A percentile compares a stretch with the other conserved stretches of the same genome.
These are phyloP conservation scores for Tinea pellionella DNA, from an alignment of 2,888 invertebrate genomes.

Conservation along the genomic window DNA sequence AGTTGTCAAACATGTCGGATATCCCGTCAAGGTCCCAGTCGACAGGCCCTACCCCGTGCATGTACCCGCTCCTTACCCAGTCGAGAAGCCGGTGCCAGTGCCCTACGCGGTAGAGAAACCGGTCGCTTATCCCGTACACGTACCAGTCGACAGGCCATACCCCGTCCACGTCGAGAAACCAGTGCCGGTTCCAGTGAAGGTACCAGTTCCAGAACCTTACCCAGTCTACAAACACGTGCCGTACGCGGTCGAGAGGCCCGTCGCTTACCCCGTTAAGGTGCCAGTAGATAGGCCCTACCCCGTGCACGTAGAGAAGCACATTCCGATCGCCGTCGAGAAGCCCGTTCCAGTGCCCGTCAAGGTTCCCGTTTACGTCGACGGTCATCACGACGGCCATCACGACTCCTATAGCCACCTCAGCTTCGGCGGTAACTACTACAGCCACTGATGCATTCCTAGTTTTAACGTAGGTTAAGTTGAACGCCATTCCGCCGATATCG, in stretches of 20 bases:
- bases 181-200: conserved; percentile 65
- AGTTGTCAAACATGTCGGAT: conserved; percentile 72
- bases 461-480: conserved; percentile 32
- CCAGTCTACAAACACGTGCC: conserved; percentile 77
- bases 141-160: conserved; percentile 72
- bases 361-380: conserved; percentile 49
- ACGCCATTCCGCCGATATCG: conserved; percentile 29
- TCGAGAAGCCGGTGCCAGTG: conserved; percentile 72
- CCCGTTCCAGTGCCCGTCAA: conserved; percentile 67
- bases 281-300: conserved; percentile 75
- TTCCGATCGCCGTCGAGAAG: conserved; percentile 63
- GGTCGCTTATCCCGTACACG: conserved; percentile 72
- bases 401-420: conserved; percentile 14
- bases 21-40: conserved; percentile 76
- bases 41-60: conserved; percentile 78
- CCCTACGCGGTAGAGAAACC: conserved; percentile 75
- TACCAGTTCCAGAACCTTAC: conserved; percentile 68
- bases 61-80: conserved; percentile 70
- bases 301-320: conserved; percentile 61
- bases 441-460: conserved; percentile 40
- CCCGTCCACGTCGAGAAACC: conserved; percentile 66
- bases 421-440: conserved; percentile 31
- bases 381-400: conserved; percentile 25
- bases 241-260: conserved; percentile 69
- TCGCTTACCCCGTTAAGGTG: conserved; percentile 75